A percentile compares a stretch with the other conserved stretches of the same genome.
Evolutionary conservation across 2,113 vertebrate species (phyloP).

Genomic region (Elachura formosa): DNA sequence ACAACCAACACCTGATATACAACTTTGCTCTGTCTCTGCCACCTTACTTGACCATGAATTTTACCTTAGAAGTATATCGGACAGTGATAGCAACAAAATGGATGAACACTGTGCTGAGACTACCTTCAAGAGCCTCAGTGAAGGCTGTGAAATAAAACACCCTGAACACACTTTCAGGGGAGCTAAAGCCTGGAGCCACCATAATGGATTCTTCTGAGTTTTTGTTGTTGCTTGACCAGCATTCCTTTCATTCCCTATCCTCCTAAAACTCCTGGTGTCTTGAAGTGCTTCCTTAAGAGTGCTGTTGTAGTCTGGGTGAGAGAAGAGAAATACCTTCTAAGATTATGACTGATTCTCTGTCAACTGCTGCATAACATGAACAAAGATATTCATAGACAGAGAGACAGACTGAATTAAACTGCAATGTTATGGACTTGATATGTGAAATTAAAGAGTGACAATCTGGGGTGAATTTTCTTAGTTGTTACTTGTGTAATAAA

Average conservation of each 20-base stretch:
- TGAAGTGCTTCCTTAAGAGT: constrained; percentile 23
- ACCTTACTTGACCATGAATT: neutral
- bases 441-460: neutral
- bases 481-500: neutral
- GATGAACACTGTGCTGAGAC: neutral
- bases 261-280: neutral
- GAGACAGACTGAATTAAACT: neutral
- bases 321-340: neutral
- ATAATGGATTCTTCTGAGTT: neutral
- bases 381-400: neutral
- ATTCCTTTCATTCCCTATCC: neutral
- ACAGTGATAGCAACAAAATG: neutral
- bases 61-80: neutral
- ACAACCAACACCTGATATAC: neutral
- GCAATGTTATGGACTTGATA: neutral
- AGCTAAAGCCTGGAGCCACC: constrained; percentile 20
- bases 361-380: neutral
- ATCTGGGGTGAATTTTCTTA: neutral
- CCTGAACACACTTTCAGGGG: constrained; percentile 47
- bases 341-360: neutral
- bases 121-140: neutral
- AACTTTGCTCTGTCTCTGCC: neutral
- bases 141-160: constrained; percentile 44
- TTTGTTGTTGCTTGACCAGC: neutral
- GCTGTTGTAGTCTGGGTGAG: neutral